Percentiles rank a stretch among this genome's conserved stretches.
Evolutionary conservation across 2,888 invertebrate genomes (phyloP).

Genomic region (Hylaea fasciaria): DNA sequence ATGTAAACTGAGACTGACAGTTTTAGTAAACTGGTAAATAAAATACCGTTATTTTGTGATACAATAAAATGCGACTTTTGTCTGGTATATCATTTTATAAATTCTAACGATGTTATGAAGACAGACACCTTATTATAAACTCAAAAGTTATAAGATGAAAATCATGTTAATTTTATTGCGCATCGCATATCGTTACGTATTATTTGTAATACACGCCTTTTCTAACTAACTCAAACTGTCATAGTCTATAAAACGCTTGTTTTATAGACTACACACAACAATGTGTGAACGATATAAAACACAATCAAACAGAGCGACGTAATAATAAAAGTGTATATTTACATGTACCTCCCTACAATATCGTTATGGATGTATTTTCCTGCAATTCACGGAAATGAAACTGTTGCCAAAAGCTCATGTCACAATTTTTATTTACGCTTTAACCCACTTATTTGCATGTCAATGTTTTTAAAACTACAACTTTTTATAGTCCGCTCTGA

Average conservation of each 20-base stretch:
- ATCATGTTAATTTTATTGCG: too few relatives aligned
- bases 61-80: background rate
- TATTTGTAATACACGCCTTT: too few relatives aligned
- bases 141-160: too few relatives aligned
- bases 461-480: slow-evolving; percentile 34
- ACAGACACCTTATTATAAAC: too few relatives aligned
- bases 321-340: background rate
- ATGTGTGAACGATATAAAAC: too few relatives aligned
- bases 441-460: slow-evolving; percentile 38
- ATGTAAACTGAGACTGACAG: slow-evolving; percentile 12
- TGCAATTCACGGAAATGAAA: slow-evolving; percentile 26
- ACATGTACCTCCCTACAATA: slow-evolving; percentile 4
- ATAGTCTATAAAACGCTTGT: too few relatives aligned
- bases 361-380: slow-evolving; percentile 16
- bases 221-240: too few relatives aligned
- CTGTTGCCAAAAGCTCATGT: slow-evolving; percentile 30
- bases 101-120: too few relatives aligned
- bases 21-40: background rate
- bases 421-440: slow-evolving; percentile 28
- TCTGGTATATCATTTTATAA: too few relatives aligned
- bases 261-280: too few relatives aligned
- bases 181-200: too few relatives aligned
- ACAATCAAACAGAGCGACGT: too few relatives aligned
- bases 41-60: background rate
- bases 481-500: slow-evolving; percentile 19